These are phyloP conservation scores for Thalassophryne amazonica DNA, from an alignment of 2,797 vertebrate species.

Conservation along the genomic window DNA sequence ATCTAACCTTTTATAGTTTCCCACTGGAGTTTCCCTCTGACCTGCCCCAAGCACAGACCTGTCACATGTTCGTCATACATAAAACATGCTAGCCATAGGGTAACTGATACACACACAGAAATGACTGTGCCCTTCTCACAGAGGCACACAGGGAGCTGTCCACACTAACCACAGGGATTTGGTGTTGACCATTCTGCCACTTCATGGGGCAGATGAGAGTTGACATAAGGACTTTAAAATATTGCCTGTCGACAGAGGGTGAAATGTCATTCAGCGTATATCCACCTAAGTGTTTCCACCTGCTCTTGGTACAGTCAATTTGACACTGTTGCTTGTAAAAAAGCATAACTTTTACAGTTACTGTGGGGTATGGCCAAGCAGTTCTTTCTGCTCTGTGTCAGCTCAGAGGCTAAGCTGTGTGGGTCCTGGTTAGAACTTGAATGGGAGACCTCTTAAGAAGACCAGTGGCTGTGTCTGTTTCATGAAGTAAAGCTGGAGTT, in stretches of 20 bases:
- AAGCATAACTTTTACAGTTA: too few relatives aligned
- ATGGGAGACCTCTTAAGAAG: too few relatives aligned
- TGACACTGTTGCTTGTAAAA: too few relatives aligned
- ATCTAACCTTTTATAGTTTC: slow-evolving; percentile 71
- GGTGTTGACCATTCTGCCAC: slow-evolving; percentile 44
- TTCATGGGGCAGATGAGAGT: slow-evolving; percentile 38
- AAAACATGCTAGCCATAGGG: slow-evolving; percentile 56
- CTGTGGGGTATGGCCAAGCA: too few relatives aligned
- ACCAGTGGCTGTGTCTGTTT: too few relatives aligned
- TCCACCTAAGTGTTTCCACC: slow-evolving; percentile 14
- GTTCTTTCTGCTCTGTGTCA: too few relatives aligned
- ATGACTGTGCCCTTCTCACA: slow-evolving; percentile 51
- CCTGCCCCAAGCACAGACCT: slow-evolving; percentile 72
- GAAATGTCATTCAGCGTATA: slow-evolving; percentile 21
- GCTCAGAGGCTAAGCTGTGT: too few relatives aligned
- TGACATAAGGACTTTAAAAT: slow-evolving; percentile 34
- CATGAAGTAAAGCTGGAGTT: too few relatives aligned
- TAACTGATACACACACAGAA: slow-evolving; percentile 18
- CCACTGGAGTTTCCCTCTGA: slow-evolving; percentile 64
- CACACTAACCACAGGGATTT: slow-evolving; percentile 51
- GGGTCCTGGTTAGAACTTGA: too few relatives aligned
- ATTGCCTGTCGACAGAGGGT: slow-evolving; percentile 28
- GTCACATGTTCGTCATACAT: slow-evolving; percentile 69
- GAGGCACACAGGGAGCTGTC: slow-evolving; percentile 55
- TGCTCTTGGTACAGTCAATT: too few relatives aligned